Conservation (phyloP, 2,797 vertebrate genomes). For the Aphelocoma californica region DNA sequence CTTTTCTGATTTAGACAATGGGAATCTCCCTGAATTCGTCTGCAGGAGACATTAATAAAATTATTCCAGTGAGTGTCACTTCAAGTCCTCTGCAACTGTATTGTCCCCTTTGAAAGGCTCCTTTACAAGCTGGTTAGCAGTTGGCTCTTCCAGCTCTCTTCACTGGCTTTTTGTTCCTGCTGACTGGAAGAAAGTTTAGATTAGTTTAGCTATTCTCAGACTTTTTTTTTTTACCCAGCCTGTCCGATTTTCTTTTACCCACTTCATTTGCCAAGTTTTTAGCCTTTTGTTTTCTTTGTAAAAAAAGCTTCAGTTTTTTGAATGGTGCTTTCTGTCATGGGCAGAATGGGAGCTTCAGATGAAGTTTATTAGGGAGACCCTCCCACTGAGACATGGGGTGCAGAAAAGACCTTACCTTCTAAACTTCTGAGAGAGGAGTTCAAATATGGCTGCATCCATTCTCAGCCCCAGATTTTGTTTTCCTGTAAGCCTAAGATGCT, state of each 20-base stretch:
- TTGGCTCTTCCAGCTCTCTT: background rate
- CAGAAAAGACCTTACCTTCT: background rate
- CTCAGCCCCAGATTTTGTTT: background rate
- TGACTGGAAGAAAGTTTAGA: background rate
- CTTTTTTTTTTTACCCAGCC: background rate
- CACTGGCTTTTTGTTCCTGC: background rate
- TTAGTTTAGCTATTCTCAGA: background rate
- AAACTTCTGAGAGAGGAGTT: background rate
- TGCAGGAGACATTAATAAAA: background rate
- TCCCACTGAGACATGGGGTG: background rate
- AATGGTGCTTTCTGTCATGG: background rate
- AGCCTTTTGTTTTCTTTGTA: background rate
- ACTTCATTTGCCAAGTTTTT: background rate
- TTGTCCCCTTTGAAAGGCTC: background rate
- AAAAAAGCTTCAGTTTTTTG: background rate
- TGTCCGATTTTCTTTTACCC: background rate
- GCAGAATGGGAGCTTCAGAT: background rate
- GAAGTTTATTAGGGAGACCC: background rate
- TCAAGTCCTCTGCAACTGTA: background rate
- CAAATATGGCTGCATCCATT: background rate
- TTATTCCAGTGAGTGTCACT: background rate
- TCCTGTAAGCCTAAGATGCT: background rate
- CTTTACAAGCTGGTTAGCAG: background rate
- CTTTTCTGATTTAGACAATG: background rate
- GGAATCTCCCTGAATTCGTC: background rate